Conservation (phyloP, 2,888 invertebrate species). For the Clusia tigrina region DNA sequence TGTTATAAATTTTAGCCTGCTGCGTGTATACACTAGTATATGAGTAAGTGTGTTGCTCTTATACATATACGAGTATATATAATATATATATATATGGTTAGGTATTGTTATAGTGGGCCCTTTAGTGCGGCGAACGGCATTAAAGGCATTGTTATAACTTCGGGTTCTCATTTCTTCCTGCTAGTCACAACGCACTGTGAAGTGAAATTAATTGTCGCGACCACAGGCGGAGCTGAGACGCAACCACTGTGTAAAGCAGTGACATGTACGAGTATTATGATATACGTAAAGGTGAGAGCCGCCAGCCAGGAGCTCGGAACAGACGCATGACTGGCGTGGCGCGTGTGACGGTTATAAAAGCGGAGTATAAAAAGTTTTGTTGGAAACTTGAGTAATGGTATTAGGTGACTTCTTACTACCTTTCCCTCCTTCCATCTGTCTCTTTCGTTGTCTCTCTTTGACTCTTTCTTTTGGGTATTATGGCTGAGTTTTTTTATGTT, state of each 20-base stretch:
- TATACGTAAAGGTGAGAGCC: neutral
- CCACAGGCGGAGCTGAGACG: slow-evolving; percentile 30
- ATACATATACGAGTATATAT: no score
- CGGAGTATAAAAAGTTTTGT: neutral
- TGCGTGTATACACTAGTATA: neutral
- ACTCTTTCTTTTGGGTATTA: neutral
- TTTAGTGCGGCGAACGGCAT: neutral
- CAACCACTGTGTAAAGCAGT: slow-evolving; percentile 2
- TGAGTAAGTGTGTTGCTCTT: slow-evolving; percentile 7
- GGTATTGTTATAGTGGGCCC: neutral
- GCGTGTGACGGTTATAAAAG: neutral
- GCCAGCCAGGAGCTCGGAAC: neutral
- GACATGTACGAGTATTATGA: neutral
- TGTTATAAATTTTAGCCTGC: neutral
- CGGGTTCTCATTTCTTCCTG: slow-evolving; percentile 35
- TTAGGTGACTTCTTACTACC: neutral
- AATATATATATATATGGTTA: slow-evolving; percentile 32
- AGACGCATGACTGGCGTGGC: neutral
- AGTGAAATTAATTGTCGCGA: slow-evolving; percentile 53
- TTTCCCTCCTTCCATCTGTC: neutral
- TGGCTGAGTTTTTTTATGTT: neutral
- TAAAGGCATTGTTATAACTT: neutral
- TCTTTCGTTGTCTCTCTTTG: no score
- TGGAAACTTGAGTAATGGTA: neutral
- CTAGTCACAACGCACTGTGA: slow-evolving; percentile 47